Conservation (phyloP, 2,797 vertebrate genomes). For the Enteromius argenteus region DNA sequence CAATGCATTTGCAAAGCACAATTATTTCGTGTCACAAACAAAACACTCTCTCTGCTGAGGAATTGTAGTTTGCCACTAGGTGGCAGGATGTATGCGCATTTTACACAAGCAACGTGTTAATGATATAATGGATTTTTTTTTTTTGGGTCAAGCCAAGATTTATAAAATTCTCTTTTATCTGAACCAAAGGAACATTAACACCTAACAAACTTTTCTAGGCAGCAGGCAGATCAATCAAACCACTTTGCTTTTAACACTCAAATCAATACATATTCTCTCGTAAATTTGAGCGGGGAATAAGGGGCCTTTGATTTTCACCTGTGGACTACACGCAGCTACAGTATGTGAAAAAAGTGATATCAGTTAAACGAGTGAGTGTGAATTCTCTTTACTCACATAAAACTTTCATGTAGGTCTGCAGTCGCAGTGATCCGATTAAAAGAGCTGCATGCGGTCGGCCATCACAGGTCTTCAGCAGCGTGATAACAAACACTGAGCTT, state of each 20-base stretch:
- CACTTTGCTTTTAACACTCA: slow-evolving; percentile 67
- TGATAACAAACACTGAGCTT: slow-evolving; percentile 27
- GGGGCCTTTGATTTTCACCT: slow-evolving; percentile 67
- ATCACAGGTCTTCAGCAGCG: slow-evolving; percentile 7
- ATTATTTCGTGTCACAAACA: neutral
- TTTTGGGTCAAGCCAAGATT: neutral
- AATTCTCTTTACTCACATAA: slow-evolving; percentile 32
- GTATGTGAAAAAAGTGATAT: slow-evolving; percentile 58
- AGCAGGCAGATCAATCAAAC: slow-evolving; percentile 68
- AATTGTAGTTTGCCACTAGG: slow-evolving; percentile 65
- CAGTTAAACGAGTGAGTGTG: neutral
- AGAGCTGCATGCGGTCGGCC: neutral
- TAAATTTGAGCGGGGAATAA: slow-evolving; percentile 70
- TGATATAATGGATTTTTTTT: slow-evolving; percentile 13
- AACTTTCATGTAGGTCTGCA: slow-evolving; percentile 5
- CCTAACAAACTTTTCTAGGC: slow-evolving; percentile 58
- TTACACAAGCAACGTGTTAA: neutral
- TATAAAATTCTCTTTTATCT: slow-evolving; percentile 10
- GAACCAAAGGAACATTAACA: slow-evolving; percentile 54
- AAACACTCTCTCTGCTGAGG: neutral
- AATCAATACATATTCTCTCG: slow-evolving; percentile 73
- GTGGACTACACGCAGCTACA: slow-evolving; percentile 63
- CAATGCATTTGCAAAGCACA: neutral
- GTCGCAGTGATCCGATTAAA: neutral
- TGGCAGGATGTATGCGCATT: slow-evolving; percentile 70